A percentile compares a stretch with the other conserved stretches of the same genome.
phyloP scores from a whole-genome alignment of 2,888 invertebrate species.

The Eupithecia abbreviata region DNA sequence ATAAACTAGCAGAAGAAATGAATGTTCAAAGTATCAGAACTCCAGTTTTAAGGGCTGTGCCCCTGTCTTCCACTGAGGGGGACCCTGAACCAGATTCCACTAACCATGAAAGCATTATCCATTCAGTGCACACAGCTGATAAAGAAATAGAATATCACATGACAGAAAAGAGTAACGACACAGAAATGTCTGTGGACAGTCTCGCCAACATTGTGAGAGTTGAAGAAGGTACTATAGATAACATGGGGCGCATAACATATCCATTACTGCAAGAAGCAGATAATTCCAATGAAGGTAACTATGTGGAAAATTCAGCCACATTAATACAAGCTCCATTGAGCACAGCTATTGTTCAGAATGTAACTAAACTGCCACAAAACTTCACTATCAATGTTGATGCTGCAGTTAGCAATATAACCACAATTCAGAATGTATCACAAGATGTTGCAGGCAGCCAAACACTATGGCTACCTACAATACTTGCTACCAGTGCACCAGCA shows the following conservation, averaged over 20 bases:
- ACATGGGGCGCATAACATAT: slow-evolving; percentile 71
- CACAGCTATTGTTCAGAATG: slow-evolving; percentile 78
- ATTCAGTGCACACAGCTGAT: slow-evolving; percentile 69
- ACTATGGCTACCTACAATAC: slow-evolving; percentile 78
- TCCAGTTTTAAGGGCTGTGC: slow-evolving; percentile 75
- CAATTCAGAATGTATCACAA: slow-evolving; percentile 78
- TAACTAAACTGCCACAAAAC: slow-evolving; percentile 77
- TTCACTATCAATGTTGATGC: slow-evolving; percentile 80
- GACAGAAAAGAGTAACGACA: slow-evolving; percentile 68
- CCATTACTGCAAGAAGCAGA: slow-evolving; percentile 75
- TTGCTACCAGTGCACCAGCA: slow-evolving; percentile 68
- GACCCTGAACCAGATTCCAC: slow-evolving; percentile 80
- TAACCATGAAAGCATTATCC: slow-evolving; percentile 76
- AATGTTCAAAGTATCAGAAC: slow-evolving; percentile 76
- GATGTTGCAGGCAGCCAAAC: slow-evolving; percentile 76
- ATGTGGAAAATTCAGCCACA: slow-evolving; percentile 72
- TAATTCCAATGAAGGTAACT: slow-evolving; percentile 72
- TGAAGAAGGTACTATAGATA: slow-evolving; percentile 71
- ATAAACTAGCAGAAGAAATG: slow-evolving; percentile 79
- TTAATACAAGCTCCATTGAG: slow-evolving; percentile 75
- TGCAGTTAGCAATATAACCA: slow-evolving; percentile 75
- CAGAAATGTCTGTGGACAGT: slow-evolving; percentile 74
- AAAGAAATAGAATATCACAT: slow-evolving; percentile 77
- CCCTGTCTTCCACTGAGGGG: slow-evolving; percentile 68
- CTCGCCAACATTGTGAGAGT: slow-evolving; percentile 75